These are phyloP conservation scores for Tridacna crocea DNA, from an alignment of 2,888 invertebrate genomes.

Conservation along the genomic window DNA sequence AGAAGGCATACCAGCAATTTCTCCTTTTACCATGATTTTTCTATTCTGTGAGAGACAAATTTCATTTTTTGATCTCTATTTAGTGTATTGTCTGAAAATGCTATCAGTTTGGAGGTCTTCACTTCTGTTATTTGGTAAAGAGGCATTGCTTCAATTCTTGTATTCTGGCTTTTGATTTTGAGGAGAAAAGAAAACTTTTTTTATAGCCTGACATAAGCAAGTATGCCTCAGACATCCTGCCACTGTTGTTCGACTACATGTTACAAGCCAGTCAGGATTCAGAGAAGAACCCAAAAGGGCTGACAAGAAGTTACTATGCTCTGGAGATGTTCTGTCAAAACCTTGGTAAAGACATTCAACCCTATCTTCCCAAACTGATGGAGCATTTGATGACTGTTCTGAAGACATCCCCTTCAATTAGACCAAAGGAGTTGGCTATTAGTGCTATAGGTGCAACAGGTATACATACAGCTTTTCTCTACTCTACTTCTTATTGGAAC, in stretches of 20 bases:
- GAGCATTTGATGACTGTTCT: conserved; percentile 87
- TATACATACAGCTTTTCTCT: conserved; percentile 59
- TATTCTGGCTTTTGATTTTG: not conserved
- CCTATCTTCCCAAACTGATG: conserved; percentile 90
- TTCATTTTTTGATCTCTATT: too few species aligned
- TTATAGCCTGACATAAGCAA: conserved; percentile 90
- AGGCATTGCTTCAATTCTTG: too few species aligned
- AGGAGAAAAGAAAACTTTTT: not conserved
- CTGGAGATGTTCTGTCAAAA: conserved; percentile 92
- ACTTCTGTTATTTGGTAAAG: too few species aligned
- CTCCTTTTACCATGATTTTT: not conserved
- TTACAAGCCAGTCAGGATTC: conserved; percentile 74
- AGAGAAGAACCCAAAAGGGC: conserved; percentile 86
- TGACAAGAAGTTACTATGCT: conserved; percentile 91
- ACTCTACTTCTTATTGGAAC: not conserved
- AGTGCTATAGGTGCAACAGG: conserved; percentile 89
- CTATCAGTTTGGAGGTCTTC: too few species aligned
- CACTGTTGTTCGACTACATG: conserved; percentile 89
- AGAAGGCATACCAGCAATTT: not conserved
- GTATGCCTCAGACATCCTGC: conserved; percentile 89
- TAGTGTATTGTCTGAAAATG: too few species aligned
- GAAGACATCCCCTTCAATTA: conserved; percentile 81
- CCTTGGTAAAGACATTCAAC: conserved; percentile 88
- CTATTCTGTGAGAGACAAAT: too few species aligned
- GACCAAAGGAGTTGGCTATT: conserved; percentile 89